Evolutionary conservation across 2,888 invertebrate species (phyloP), one percentile per base, ranked within the genome.

Genomic region (Morpho helenor): DNA sequence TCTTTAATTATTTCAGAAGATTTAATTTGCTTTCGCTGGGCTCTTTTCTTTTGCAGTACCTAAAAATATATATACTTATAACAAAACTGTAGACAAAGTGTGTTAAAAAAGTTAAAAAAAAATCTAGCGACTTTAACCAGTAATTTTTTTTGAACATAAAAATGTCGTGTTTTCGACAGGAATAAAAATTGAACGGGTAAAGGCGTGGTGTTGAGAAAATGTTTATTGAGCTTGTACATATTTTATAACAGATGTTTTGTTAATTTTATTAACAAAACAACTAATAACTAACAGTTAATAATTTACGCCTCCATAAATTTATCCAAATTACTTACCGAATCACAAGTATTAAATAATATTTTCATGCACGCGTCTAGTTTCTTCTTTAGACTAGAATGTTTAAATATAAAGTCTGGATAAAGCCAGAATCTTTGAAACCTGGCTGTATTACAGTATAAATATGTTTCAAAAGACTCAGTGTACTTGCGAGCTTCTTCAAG

Each of bases 401-500:
- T 62, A 56, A 69, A 76, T 5, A 76, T 59, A 1, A 69, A 65
- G 0, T 73, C 65, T 7, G 65, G 65, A 41, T 76, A 72, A 2
- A 77, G 56, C 73, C 76, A 76, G 22, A 72, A 52, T 8, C 66
- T 70, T 31, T 67, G 66, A 56, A 73, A 74, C 46, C 76, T 69
- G 7, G 63, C 40, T 0, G 61, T 68, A 45, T 68, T 66, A 10
- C 68, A 64, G 49, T 64, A 67, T 23, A 70, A 56, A 52, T 68
- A 68, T 40, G 66, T 66, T 57, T 68, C 68, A 3, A 75, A 70
- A 2, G 73, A 67, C 7, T 68, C 59, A 50, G 68, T 70, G 55
- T 74, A 74, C 39, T 66, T 66, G n/a, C 68, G 64, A 39, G 71
- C 73, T 16, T 68, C 67, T 16, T 67, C 65, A n/a, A 68, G 70